Conservation (phyloP, 92 coral and sea anemone genomes). For the Montipora capitata region DNA sequence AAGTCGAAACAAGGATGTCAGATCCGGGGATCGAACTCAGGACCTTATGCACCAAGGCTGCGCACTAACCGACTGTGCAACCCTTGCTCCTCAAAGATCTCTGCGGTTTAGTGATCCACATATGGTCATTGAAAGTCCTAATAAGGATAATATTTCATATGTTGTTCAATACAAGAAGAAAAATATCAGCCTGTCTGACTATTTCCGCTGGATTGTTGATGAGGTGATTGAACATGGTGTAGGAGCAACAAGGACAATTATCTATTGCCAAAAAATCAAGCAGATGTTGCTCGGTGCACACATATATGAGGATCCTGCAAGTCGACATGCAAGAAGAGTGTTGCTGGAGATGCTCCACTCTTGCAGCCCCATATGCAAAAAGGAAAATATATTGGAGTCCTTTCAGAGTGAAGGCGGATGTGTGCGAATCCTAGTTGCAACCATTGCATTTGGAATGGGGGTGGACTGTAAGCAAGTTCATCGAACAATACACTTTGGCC, state of each 20-base stretch:
- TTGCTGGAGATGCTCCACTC: conserved; percentile 78
- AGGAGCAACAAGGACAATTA: conserved; percentile 8
- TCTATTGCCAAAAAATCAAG: conserved; percentile 15
- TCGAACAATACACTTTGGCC: conserved; percentile 71
- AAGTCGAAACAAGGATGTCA: too few relatives aligned
- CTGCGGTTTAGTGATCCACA: too few relatives aligned
- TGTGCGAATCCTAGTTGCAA: conserved; percentile 37
- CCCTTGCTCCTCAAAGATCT: too few relatives aligned
- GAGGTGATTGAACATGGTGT: conserved; percentile 42
- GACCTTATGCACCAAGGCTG: too few relatives aligned
- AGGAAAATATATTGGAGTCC: conserved; percentile 41
- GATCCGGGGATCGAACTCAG: too few relatives aligned
- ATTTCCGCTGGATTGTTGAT: conserved; percentile 59
- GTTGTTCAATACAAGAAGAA: conserved; percentile 56
- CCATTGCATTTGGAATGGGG: conserved; percentile 76
- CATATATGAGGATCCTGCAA: background rate
- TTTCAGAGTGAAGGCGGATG: background rate
- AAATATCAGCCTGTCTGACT: conserved; percentile 10
- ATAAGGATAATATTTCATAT: conserved; percentile 49
- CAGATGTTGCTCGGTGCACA: background rate
- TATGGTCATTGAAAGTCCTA: conserved; percentile 39
- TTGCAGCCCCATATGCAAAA: conserved; percentile 64
- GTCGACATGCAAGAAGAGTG: conserved; percentile 12
- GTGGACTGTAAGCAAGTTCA: conserved; percentile 69
- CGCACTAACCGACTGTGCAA: too few relatives aligned